phyloP scores from a whole-genome alignment of 2,113 vertebrate genomes.

The Clinocottus analis region DNA sequence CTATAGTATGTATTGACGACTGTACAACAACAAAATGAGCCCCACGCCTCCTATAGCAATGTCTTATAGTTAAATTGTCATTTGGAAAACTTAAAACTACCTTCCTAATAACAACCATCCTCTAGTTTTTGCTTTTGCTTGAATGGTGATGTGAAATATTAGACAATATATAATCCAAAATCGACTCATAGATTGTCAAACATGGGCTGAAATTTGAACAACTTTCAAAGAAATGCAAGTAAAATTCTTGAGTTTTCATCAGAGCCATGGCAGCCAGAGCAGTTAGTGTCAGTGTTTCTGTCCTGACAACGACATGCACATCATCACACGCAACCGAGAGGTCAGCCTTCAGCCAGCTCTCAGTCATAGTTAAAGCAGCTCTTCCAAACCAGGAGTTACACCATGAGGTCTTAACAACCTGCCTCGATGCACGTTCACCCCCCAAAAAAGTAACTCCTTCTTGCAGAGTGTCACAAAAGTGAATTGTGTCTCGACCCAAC shows the following conservation, averaged over 20 bases:
- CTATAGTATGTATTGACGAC: neutral
- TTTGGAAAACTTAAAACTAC: neutral
- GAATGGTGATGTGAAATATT: neutral
- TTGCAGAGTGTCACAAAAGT: slow-evolving; percentile 45
- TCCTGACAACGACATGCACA: slow-evolving; percentile 34
- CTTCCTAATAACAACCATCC: neutral
- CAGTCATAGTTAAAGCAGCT: slow-evolving; percentile 52
- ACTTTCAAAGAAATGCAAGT: no score
- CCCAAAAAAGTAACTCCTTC: slow-evolving; percentile 17
- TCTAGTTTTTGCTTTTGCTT: neutral
- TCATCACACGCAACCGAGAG: slow-evolving; percentile 45
- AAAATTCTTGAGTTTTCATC: neutral
- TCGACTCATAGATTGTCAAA: neutral
- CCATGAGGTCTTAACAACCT: slow-evolving; percentile 49
- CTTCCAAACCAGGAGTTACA: slow-evolving; percentile 55
- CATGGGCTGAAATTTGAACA: neutral
- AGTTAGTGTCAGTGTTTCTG: neutral
- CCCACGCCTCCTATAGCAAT: neutral
- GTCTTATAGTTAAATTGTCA: neutral
- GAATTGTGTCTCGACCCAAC: slow-evolving; percentile 47
- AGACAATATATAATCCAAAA: neutral
- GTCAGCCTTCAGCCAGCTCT: slow-evolving; percentile 32
- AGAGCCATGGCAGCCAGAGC: neutral
- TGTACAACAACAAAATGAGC: neutral
- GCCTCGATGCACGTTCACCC: slow-evolving; percentile 53